These are phyloP conservation scores for Prorops nasuta DNA, from an alignment of 1,140 invertebrate genomes.

Conservation along the genomic window DNA sequence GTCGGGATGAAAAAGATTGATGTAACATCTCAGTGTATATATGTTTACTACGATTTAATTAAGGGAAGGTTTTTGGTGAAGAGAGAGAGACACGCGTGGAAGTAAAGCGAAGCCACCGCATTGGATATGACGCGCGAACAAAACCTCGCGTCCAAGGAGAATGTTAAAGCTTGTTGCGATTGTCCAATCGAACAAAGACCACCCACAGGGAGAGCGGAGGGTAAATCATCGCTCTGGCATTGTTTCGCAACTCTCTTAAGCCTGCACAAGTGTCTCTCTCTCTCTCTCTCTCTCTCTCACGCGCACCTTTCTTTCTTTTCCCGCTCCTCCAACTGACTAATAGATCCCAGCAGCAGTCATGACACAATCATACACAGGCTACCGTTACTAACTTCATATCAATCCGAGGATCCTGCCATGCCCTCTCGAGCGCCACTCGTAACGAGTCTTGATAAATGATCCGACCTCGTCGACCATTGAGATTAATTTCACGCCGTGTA, in stretches of 20 bases:
- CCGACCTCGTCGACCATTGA: slow-evolving; percentile 32
- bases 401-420: slow-evolving; percentile 30
- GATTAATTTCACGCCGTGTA: slow-evolving; percentile 38
- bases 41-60: too few relatives aligned
- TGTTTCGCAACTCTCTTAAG: too few relatives aligned
- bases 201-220: slow-evolving; percentile 4
- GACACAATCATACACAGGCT: slow-evolving; percentile 47
- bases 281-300: slow-evolving; percentile 6
- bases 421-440: slow-evolving; percentile 21
- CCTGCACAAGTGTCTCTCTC: not conserved
- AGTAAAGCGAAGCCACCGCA: slow-evolving; percentile 12
- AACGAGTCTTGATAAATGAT: slow-evolving; percentile 47
- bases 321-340: slow-evolving; percentile 41
- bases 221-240: slow-evolving; percentile 17
- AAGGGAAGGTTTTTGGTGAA: too few relatives aligned
- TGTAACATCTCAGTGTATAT: too few relatives aligned
- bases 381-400: slow-evolving; percentile 50
- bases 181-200: slow-evolving; percentile 16
- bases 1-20: too few relatives aligned
- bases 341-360: slow-evolving; percentile 44
- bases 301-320: too few relatives aligned
- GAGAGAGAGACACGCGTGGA: too few relatives aligned
- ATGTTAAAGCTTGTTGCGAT: too few relatives aligned
- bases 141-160: too few relatives aligned
- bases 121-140: too few relatives aligned